A percentile compares a stretch with the other conserved stretches of the same genome.
These are phyloP conservation scores for Nesoenas mayeri DNA, from an alignment of 2,113 vertebrate species.

Conservation along the genomic window DNA sequence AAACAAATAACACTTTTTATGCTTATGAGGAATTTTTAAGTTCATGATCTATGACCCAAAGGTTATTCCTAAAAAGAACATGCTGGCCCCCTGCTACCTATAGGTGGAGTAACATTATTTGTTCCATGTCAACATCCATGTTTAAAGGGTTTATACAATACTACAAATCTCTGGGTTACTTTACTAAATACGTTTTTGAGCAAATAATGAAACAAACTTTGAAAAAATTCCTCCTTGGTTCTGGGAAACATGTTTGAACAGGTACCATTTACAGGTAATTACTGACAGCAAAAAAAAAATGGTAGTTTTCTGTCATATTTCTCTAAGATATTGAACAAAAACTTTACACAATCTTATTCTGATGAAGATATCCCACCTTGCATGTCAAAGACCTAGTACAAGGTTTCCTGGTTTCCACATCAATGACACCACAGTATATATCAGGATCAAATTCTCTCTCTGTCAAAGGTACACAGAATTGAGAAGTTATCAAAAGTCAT, in stretches of 20 bases:
- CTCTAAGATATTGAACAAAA: background rate
- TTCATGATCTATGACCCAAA: background rate
- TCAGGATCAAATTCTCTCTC: conserved; percentile 99
- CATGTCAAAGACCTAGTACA: conserved; percentile 99
- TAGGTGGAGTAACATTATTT: background rate
- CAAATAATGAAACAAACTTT: background rate
- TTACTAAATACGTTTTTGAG: background rate
- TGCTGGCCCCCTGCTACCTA: background rate
- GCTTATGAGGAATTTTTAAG: background rate
- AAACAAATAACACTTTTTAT: background rate
- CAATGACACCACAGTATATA: conserved; percentile 96
- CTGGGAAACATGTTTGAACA: background rate
- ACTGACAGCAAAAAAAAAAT: background rate
- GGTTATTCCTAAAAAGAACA: background rate
- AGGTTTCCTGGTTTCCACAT: conserved; percentile 94
- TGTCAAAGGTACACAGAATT: conserved; percentile 61
- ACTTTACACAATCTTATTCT: background rate
- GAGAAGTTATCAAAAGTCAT: background rate
- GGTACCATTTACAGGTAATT: background rate
- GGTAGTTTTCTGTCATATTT: background rate
- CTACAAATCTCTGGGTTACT: background rate
- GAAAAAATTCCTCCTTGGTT: background rate
- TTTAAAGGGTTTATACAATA: background rate
- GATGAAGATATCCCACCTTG: conserved; percentile 85
- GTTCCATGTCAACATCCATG: background rate